Base-by-base conservation (phyloP, 2,797 vertebrate genomes). In the Urophycis tenuis region DNA sequence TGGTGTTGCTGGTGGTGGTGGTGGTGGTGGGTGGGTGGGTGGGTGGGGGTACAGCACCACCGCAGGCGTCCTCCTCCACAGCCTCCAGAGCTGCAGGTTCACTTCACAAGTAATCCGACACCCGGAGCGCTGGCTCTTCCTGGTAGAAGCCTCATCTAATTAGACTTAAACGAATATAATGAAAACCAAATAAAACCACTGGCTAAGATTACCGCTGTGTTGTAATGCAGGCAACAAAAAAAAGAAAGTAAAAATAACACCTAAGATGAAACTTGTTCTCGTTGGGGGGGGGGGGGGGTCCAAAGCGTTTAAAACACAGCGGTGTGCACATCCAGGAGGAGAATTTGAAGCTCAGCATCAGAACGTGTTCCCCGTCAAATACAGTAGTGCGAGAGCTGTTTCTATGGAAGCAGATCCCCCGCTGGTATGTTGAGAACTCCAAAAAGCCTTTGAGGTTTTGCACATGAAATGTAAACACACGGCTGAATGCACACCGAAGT, bases 351-450 rank as follows among this genome's bases (percentile, higher is more conserved):
- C 60, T 87, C 84, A 77, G 77, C 19, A 31, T 84, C 85, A 87
- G 78, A 82, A 76, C 80, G 82, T 83, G 81, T 85, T 75, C 81
- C n/a, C 77, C 76, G 84, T 83, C 82, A 87, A 90, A 88, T 89
- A 87, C 3, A 36, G 10, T 87, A 12, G 33, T 87, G 79, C 75
- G 31, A 85, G 64, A 86, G 86, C 82, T 79, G 75, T 85, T 87
- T 84, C n/a, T n/a, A n/a, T n/a, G n/a, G n/a, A n/a, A n/a, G n/a
- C n/a, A n/a, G n/a, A n/a, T n/a, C n/a, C n/a, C n/a, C n/a, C n/a
- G n/a, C n/a, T n/a, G n/a, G n/a, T n/a, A n/a, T n/a, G n/a, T n/a
- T n/a, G n/a, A n/a, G n/a, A n/a, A n/a, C n/a, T n/a, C n/a, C n/a
- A n/a, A n/a, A n/a, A n/a, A n/a, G n/a, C n/a, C n/a, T n/a, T n/a